phyloP scores from a whole-genome alignment of 2,888 invertebrate genomes.

The Lepas anatifera region DNA sequence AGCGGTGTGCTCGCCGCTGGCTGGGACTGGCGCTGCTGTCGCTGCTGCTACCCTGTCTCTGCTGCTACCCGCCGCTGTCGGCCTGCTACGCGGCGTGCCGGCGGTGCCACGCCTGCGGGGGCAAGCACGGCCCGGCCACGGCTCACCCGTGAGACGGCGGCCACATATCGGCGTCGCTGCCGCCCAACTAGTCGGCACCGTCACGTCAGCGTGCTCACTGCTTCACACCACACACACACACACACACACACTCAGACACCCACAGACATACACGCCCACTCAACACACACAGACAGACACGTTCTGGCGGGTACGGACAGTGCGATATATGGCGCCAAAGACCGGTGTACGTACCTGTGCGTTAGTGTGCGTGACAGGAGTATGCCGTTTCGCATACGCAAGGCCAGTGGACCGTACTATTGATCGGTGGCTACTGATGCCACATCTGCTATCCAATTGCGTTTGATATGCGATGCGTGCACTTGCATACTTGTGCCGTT shows the following conservation, averaged over 20 bases:
- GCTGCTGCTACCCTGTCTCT: constrained; percentile 80
- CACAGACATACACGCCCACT: no score
- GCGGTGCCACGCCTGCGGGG: constrained; percentile 69
- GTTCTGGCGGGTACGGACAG: neutral
- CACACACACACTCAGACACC: neutral
- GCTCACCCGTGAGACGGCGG: neutral
- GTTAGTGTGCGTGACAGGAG: no score
- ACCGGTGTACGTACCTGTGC: no score
- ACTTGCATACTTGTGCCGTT: no score
- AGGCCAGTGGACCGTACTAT: no score
- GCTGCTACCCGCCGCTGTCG: constrained; percentile 80
- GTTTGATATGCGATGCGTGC: neutral
- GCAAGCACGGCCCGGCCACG: constrained; percentile 49
- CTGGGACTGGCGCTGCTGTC: constrained; percentile 70
- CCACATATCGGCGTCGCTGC: no score
- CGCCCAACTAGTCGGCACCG: no score
- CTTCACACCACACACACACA: neutral
- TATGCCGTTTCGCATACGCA: neutral
- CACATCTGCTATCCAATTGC: neutral
- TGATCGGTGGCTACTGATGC: no score
- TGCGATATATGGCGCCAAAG: constrained; percentile 11
- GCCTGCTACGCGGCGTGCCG: constrained; percentile 72
- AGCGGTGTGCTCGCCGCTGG: constrained; percentile 71
- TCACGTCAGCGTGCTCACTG: no score
- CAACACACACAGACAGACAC: no score